Evolutionary conservation across 2,797 vertebrate genomes (phyloP), one percentile per base, ranked within the genome.

Genomic region (Hippocampus kuda): DNA sequence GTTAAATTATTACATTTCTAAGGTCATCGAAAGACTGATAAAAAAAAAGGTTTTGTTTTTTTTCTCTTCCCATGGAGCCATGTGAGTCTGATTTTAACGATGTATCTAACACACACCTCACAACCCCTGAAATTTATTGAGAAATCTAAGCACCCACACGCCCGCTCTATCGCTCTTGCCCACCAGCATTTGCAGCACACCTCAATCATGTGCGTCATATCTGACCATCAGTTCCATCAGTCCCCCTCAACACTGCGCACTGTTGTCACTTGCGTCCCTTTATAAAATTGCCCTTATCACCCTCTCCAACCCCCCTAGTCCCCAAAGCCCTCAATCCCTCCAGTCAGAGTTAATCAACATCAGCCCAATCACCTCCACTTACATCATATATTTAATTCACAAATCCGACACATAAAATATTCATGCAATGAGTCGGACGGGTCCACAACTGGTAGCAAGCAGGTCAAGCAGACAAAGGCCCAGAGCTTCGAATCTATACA

Each of bases 341-440:
- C 70, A 75, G 77, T 83, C 81, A 81, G 70, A 76, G 66, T 76
- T 70, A 86, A 85, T 82, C 79, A 84, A 81, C 61, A 75, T 80
- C 80, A 74, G 59, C 42, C 66, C 62, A 76, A 79, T 85, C 79
- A 83, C 66, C 76, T 74, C 73, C 72, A 83, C 75, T 78, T 70
- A 64, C 65, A 70, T 74, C 65, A 68, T 75, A 84, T 86, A 72
- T 88, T 88, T 84, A 88, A 88, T 89, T 88, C 78, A 87, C 84
- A 83, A 87, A 89, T 87, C 81, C 81, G 70, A 75, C 61, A 59
- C 76, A 88, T 88, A 70, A 89, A 89, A 88, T 84, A 90, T 89
- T 91, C 63, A 65, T 65, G 18, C 44, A 1, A 30, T 61, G 64
- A 77, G 72, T 65, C 72, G 1, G 24, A 67, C 66, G 30, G 63